phyloP scores from a whole-genome alignment of 2,113 vertebrate species.

The Okapia johnstoni region DNA sequence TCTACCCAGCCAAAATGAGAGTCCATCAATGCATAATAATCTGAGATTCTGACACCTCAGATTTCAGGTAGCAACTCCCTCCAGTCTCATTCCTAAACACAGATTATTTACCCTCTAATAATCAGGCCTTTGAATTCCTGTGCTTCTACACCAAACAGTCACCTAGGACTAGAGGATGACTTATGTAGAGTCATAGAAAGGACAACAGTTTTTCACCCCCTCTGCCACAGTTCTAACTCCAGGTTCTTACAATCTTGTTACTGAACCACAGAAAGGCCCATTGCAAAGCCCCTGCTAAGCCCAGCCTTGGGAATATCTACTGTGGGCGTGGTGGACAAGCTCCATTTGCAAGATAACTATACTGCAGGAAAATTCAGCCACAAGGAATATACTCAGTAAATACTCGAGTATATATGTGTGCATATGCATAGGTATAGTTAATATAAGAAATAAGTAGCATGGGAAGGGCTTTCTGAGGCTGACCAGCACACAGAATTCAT shows the following conservation, averaged over 20 bases:
- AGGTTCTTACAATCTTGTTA: constrained; percentile 31
- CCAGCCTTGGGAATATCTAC: not conserved
- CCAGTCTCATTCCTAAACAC: not conserved
- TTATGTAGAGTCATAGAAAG: not conserved
- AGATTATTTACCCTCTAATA: not conserved
- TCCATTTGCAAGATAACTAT: not conserved
- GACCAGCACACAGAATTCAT: not conserved
- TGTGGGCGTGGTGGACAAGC: not conserved
- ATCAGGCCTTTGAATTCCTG: not conserved
- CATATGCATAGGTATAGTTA: not conserved
- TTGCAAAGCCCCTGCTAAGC: not conserved
- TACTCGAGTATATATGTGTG: not conserved
- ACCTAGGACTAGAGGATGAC: not conserved
- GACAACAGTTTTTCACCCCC: not conserved
- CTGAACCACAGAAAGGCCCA: not conserved
- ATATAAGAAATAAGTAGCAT: not conserved
- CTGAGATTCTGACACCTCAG: not conserved
- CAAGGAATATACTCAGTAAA: not conserved
- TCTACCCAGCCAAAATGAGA: not conserved
- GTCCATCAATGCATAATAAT: not conserved
- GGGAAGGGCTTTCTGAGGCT: not conserved
- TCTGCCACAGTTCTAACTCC: not conserved
- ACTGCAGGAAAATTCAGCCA: not conserved
- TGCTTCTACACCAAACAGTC: not conserved
- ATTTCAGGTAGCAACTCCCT: constrained; percentile 11